phyloP scores from a whole-genome alignment of 2,113 vertebrate genomes.

The Anoplopoma fimbria region DNA sequence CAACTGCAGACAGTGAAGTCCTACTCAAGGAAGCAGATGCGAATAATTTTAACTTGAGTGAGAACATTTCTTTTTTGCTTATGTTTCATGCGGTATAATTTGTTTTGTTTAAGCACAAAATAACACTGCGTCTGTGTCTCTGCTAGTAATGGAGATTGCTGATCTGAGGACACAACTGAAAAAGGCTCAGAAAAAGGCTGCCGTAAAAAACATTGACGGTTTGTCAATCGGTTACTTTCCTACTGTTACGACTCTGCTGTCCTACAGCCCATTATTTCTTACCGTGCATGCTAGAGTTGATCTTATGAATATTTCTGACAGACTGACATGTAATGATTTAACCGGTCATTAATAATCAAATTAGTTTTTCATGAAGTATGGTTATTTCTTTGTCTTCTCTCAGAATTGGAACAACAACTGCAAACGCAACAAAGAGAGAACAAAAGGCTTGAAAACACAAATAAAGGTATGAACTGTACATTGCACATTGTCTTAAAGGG shows the following conservation, averaged over 20 bases:
- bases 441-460: conserved; percentile 35
- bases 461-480: conserved; percentile 35
- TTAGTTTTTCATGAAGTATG: background rate
- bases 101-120: background rate
- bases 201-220: conserved; percentile 3
- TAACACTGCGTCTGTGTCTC: conserved; percentile 11
- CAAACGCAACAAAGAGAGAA: conserved; percentile 30
- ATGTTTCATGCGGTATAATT: background rate
- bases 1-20: conserved; percentile 52
- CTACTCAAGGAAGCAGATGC: conserved; percentile 11
- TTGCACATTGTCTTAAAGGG: background rate
- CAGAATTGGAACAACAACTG: conserved; percentile 47
- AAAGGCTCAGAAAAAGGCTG: background rate
- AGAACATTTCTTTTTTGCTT: background rate
- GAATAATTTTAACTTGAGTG: conserved; percentile 32
- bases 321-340: background rate
- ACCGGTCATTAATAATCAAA: background rate
- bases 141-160: conserved; percentile 43
- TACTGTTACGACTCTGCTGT: background rate
- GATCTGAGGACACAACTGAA: conserved; percentile 37
- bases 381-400: background rate
- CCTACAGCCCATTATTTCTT: background rate
- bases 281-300: background rate
- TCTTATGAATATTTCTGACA: background rate
- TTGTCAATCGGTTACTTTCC: conserved; percentile 9